Percentiles rank a stretch among this genome's conserved stretches.
Evolutionary conservation across 1,140 invertebrate genomes (phyloP).

Genomic region (Heliothis virescens): DNA sequence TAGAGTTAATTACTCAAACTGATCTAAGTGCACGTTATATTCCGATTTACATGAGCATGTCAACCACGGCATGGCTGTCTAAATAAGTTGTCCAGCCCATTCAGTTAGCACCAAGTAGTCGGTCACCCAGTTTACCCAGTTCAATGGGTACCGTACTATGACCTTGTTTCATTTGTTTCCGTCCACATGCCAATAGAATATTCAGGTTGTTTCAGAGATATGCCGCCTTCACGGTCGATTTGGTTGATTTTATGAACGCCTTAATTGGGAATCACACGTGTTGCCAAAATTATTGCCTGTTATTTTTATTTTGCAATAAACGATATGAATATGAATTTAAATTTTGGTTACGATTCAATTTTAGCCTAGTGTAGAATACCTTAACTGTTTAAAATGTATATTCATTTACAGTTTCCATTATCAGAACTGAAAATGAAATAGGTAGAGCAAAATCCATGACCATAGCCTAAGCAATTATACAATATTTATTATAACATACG

Average conservation of each 20-base stretch:
- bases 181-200: constrained; percentile 17
- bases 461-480: no score
- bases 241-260: constrained; percentile 1
- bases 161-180: constrained; percentile 55
- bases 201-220: constrained; percentile 16
- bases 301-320: background rate
- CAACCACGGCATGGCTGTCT: constrained; percentile 53
- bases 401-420: no score
- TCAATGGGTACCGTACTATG: constrained; percentile 69
- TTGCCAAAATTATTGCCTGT: background rate
- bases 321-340: no score
- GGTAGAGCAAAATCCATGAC: no score
- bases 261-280: constrained; percentile 15
- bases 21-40: constrained; percentile 39
- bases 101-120: constrained; percentile 67
- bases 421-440: no score
- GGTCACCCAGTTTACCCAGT: constrained; percentile 76
- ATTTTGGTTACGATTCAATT: no score
- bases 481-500: no score
- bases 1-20: constrained; percentile 29
- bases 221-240: constrained; percentile 22
- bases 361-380: no score
- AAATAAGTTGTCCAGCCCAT: constrained; percentile 62
- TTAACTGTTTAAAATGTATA: no score
- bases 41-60: constrained; percentile 55